Evolutionary conservation across 1,140 invertebrate species (phyloP).

Genomic region (Zeugodacus cucurbitae): DNA sequence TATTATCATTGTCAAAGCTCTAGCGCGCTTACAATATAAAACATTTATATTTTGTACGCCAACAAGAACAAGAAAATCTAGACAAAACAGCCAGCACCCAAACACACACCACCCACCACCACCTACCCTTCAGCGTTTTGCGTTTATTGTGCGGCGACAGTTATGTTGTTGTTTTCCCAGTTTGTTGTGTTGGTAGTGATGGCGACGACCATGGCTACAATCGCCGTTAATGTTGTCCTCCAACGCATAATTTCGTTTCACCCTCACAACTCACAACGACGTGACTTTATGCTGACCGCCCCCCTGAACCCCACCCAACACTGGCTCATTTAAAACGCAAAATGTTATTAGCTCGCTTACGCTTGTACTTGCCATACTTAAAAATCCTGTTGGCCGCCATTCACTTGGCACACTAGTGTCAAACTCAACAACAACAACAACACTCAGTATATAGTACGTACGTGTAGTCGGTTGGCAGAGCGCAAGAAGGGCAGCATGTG

Average conservation of each 20-base stretch:
- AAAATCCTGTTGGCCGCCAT: constrained; percentile 14
- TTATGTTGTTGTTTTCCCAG: background rate
- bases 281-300: background rate
- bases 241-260: constrained; percentile 10
- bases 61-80: background rate
- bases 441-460: background rate
- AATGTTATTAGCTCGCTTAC: background rate
- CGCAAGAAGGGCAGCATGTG: background rate
- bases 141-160: background rate
- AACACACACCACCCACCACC: background rate
- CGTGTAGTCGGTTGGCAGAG: background rate
- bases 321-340: background rate
- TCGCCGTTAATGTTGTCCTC: constrained; percentile 13
- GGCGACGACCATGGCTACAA: background rate
- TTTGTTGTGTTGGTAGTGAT: background rate
- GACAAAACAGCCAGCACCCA: background rate
- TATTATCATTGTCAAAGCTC: background rate
- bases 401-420: background rate
- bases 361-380: background rate
- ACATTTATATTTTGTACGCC: no score
- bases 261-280: background rate
- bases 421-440: background rate
- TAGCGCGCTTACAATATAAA: background rate
- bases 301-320: background rate
- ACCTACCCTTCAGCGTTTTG: background rate